Percentiles rank a stretch among this genome's conserved stretches.
These are phyloP conservation scores for Ovis canadensis DNA, from an alignment of 2,113 vertebrate genomes.

Conservation along the genomic window DNA sequence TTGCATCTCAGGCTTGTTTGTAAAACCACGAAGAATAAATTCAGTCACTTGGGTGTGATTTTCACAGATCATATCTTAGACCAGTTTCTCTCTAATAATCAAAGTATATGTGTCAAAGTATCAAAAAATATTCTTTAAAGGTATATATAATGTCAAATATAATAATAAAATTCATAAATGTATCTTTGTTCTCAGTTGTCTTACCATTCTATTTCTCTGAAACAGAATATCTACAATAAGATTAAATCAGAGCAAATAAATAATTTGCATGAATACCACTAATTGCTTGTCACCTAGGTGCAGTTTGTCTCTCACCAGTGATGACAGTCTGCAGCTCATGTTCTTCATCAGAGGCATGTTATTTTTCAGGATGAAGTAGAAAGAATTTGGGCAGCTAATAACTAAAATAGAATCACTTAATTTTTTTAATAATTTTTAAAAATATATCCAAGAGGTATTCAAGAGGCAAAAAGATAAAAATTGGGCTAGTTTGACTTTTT, in stretches of 20 bases:
- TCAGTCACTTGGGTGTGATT: conserved; percentile 58
- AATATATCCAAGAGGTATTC: not conserved
- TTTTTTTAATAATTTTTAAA: not conserved
- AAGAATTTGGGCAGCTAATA: not conserved
- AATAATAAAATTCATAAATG: not conserved
- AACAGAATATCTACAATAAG: not conserved
- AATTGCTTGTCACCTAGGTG: not conserved
- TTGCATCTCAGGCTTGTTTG: conserved; percentile 42
- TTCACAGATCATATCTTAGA: conserved; percentile 43
- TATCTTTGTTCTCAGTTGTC: not conserved
- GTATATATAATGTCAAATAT: not conserved
- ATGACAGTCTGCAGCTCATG: not conserved
- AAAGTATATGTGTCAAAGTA: not conserved
- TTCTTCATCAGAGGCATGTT: not conserved
- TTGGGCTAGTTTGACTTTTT: not conserved
- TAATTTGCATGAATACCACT: not conserved
- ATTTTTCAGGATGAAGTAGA: not conserved
- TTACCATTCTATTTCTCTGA: not conserved
- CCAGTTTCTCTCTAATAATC: not conserved
- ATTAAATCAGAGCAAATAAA: not conserved
- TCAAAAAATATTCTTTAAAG: not conserved
- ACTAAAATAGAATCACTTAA: not conserved
- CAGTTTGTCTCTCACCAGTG: not conserved
- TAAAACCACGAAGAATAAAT: conserved; percentile 63
- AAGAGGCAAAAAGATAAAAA: not conserved